Evolutionary conservation across 2,888 invertebrate species (phyloP).

Genomic region (Elysia crispata): DNA sequence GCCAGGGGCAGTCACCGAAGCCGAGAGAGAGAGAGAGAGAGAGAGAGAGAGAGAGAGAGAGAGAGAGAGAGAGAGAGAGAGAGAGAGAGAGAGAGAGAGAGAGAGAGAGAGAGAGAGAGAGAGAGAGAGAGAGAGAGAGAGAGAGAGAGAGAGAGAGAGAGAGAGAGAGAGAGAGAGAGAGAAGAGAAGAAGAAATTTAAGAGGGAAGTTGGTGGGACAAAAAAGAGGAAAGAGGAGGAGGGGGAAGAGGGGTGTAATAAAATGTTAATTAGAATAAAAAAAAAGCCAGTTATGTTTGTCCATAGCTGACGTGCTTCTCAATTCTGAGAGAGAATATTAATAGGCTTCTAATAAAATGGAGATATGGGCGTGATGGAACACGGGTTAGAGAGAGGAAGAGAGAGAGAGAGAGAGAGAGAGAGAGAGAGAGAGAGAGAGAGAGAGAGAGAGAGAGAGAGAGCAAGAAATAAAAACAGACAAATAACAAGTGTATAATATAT

Average conservation of each 20-base stretch:
- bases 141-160: background rate
- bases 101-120: constrained; percentile 15
- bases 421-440: background rate
- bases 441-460: too few species aligned
- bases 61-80: constrained; percentile 22
- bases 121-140: constrained; percentile 4
- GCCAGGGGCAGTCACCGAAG: too few species aligned
- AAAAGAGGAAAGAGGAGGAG: background rate
- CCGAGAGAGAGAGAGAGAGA: constrained; percentile 18
- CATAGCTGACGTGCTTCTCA: too few species aligned
- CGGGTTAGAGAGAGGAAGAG: too few species aligned
- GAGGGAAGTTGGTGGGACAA: background rate
- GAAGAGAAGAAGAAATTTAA: background rate
- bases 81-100: constrained; percentile 10
- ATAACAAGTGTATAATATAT: too few species aligned
- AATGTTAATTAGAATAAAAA: too few species aligned
- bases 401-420: background rate
- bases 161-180: background rate
- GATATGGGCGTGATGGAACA: too few species aligned
- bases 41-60: constrained; percentile 15
- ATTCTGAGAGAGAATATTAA: too few species aligned
- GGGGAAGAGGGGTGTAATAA: background rate
- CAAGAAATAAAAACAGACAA: too few species aligned
- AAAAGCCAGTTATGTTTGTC: too few species aligned
- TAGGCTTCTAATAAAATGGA: too few species aligned